A percentile compares a stretch with the other conserved stretches of the same genome.
These are phyloP conservation scores for Shargacucullia verbasci DNA, from an alignment of 2,888 invertebrate genomes.

Conservation along the genomic window DNA sequence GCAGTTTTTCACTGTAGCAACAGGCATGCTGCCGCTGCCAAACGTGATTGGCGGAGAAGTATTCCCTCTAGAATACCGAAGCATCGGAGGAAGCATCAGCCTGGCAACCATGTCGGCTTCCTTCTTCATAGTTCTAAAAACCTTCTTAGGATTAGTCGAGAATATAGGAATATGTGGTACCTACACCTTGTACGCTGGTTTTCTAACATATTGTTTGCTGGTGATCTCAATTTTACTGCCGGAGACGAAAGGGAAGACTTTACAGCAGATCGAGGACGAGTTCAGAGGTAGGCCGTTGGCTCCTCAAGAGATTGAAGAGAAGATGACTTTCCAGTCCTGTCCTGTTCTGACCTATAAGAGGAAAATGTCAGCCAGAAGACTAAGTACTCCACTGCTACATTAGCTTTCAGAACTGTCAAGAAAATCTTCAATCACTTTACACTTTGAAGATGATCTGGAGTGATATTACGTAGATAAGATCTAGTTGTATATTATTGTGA, in stretches of 20 bases:
- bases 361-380: constrained; percentile 65
- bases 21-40: constrained; percentile 90
- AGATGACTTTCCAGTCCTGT: constrained; percentile 66
- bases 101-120: constrained; percentile 88
- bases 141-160: constrained; percentile 86
- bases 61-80: constrained; percentile 89
- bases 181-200: constrained; percentile 88
- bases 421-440: constrained; percentile 31
- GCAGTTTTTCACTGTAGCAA: constrained; percentile 87
- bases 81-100: constrained; percentile 90
- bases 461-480: constrained; percentile 43
- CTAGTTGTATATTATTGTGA: constrained; percentile 25
- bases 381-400: constrained; percentile 64
- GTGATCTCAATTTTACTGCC: constrained; percentile 89
- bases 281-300: constrained; percentile 76
- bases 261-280: constrained; percentile 90
- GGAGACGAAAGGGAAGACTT: constrained; percentile 90
- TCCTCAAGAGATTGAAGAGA: constrained; percentile 66
- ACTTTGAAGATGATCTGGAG: constrained; percentile 18
- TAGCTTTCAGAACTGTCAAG: constrained; percentile 29
- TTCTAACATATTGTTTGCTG: constrained; percentile 84
- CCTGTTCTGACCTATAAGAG: constrained; percentile 68
- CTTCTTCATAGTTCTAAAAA: constrained; percentile 90
- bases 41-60: constrained; percentile 92
- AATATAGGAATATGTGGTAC: constrained; percentile 86